Evolutionary conservation across 2,113 vertebrate species (phyloP).

Genomic region (Rhodinocichla rosea): DNA sequence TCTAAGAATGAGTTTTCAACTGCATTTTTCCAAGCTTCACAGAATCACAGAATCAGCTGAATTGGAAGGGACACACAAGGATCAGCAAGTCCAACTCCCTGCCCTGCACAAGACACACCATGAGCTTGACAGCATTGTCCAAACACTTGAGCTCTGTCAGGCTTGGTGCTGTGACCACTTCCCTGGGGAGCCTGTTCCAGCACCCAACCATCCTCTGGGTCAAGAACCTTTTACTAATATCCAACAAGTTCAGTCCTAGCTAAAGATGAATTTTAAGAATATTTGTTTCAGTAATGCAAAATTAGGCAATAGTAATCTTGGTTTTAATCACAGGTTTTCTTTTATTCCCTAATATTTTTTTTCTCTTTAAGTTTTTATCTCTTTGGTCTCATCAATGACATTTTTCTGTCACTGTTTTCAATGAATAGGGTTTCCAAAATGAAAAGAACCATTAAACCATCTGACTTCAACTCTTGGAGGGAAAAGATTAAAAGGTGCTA

Average conservation of each 20-base stretch:
- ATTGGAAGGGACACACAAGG: background rate
- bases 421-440: background rate
- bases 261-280: background rate
- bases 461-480: background rate
- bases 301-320: background rate
- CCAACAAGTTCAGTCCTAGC: background rate
- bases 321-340: background rate
- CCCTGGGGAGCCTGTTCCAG: background rate
- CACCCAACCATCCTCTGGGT: accelerated
- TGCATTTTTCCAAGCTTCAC: background rate
- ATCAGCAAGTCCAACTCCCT: background rate
- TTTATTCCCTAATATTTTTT: background rate
- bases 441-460: background rate
- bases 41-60: background rate
- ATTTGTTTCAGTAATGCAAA: background rate
- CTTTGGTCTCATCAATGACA: background rate
- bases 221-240: background rate
- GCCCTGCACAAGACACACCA: background rate
- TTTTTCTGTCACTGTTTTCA: background rate
- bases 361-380: background rate
- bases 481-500: background rate
- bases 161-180: background rate
- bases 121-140: accelerated
- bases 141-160: background rate
- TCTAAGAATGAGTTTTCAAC: background rate